A percentile compares a stretch with the other conserved stretches of the same genome.
Evolutionary conservation across 1,140 invertebrate genomes (phyloP).

Genomic region (Galendromus occidentalis): DNA sequence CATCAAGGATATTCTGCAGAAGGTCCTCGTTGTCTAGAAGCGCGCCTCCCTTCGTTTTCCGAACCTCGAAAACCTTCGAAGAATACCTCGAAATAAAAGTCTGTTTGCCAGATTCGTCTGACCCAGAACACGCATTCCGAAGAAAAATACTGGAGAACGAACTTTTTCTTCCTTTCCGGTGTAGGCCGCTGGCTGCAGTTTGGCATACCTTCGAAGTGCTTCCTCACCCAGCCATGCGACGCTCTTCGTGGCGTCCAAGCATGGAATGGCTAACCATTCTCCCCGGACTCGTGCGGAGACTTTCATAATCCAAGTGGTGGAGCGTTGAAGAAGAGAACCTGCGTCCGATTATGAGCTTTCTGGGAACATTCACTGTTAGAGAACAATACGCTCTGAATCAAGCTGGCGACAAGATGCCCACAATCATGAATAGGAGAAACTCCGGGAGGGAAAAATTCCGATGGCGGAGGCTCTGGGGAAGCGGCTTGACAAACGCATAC

Average conservation of each 20-base stretch:
- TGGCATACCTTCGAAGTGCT: constrained; percentile 33
- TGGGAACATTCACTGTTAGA: too few relatives aligned
- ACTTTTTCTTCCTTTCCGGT: constrained; percentile 2
- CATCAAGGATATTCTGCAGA: constrained; percentile 37
- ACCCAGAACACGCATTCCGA: neutral
- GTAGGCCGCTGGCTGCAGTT: constrained; percentile 25
- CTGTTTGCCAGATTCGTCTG: neutral
- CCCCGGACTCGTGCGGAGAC: constrained; percentile 38
- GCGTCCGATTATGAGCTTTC: too few relatives aligned
- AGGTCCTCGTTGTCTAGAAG: constrained; percentile 39
- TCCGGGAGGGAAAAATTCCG: too few relatives aligned
- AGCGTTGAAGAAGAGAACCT: too few relatives aligned
- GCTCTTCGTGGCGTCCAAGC: constrained; percentile 31
- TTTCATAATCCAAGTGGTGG: constrained; percentile 34
- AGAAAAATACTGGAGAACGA: neutral
- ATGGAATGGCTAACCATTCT: constrained; percentile 43
- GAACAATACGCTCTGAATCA: too few relatives aligned
- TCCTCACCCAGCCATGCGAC: constrained; percentile 38
- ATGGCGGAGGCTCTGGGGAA: too few relatives aligned
- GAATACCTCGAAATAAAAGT: constrained; percentile 11
- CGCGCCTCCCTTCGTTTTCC: constrained; percentile 40
- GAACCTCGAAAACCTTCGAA: constrained; percentile 33
- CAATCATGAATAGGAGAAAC: too few relatives aligned
- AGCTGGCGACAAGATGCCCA: too few relatives aligned
- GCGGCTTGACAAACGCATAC: too few relatives aligned